Percentiles rank a stretch among this genome's conserved stretches.
These are phyloP conservation scores for Lydus trimaculatus DNA, from an alignment of 2,888 invertebrate species.

Conservation along the genomic window DNA sequence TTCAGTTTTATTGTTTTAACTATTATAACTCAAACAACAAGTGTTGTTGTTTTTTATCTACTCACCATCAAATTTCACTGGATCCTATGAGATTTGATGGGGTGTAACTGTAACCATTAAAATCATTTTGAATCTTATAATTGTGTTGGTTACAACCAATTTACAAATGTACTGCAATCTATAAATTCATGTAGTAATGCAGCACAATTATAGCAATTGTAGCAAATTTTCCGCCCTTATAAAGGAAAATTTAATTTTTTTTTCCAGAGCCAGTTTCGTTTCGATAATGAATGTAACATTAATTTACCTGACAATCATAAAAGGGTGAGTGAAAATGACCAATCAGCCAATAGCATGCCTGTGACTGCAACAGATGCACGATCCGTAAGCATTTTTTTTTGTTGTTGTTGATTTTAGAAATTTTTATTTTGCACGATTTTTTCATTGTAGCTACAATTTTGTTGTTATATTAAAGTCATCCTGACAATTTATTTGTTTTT, in stretches of 20 bases:
- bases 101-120: background rate
- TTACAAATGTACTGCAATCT: no score
- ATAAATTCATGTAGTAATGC: no score
- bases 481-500: background rate
- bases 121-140: no score
- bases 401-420: slow-evolving; percentile 39
- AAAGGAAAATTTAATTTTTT: slow-evolving; percentile 15
- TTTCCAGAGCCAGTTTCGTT: slow-evolving; percentile 97
- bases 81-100: background rate
- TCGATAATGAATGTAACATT: slow-evolving; percentile 99
- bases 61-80: background rate
- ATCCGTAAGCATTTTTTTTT: slow-evolving; percentile 67
- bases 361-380: slow-evolving; percentile 59
- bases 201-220: no score
- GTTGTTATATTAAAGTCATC: background rate
- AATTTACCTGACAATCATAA: slow-evolving; percentile 98
- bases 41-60: no score
- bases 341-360: slow-evolving; percentile 56
- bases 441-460: background rate
- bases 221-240: no score
- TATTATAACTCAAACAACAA: no score
- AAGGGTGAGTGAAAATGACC: slow-evolving; percentile 82
- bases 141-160: no score
- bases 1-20: slow-evolving; percentile 13
- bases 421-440: slow-evolving; percentile 31